Evolutionary conservation across 2,113 vertebrate species (phyloP).

Genomic region (Macrotus californicus): DNA sequence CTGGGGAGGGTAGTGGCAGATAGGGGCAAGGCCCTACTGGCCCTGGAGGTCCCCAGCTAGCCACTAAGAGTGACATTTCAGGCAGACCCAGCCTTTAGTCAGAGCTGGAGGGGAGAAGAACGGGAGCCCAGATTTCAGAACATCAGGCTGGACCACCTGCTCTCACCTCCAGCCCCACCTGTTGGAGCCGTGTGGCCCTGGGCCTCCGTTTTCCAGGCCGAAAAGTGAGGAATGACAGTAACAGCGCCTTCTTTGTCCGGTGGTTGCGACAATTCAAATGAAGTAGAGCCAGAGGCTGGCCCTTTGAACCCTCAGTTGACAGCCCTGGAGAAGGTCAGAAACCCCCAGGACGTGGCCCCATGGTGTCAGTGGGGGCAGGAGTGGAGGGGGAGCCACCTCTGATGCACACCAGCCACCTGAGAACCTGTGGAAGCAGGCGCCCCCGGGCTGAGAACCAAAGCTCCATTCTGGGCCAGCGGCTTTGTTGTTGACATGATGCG

Average conservation of each 20-base stretch:
- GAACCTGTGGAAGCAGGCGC: neutral
- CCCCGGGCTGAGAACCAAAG: neutral
- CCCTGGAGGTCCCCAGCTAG: neutral
- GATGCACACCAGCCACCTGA: neutral
- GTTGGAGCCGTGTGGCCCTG: neutral
- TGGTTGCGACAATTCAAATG: neutral
- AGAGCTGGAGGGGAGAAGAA: neutral
- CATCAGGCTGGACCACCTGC: neutral
- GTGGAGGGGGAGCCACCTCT: neutral
- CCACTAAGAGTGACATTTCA: neutral
- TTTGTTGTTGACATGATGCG: neutral
- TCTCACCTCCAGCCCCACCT: neutral
- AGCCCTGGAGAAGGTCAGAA: neutral
- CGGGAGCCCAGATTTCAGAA: neutral
- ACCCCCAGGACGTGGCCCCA: neutral
- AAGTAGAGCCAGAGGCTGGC: neutral
- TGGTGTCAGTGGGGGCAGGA: neutral
- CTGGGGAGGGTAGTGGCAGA: rapidly evolving
- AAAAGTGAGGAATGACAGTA: neutral
- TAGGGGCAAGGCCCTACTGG: too few relatives aligned
- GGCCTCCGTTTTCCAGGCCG: neutral
- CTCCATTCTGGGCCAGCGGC: neutral
- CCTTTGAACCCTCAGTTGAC: neutral
- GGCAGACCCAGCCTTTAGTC: neutral
- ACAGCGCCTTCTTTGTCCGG: neutral